Percentiles rank a stretch among this genome's conserved stretches.
Conservation (phyloP, 2,797 vertebrate genomes). For the Valencia hispanica region DNA sequence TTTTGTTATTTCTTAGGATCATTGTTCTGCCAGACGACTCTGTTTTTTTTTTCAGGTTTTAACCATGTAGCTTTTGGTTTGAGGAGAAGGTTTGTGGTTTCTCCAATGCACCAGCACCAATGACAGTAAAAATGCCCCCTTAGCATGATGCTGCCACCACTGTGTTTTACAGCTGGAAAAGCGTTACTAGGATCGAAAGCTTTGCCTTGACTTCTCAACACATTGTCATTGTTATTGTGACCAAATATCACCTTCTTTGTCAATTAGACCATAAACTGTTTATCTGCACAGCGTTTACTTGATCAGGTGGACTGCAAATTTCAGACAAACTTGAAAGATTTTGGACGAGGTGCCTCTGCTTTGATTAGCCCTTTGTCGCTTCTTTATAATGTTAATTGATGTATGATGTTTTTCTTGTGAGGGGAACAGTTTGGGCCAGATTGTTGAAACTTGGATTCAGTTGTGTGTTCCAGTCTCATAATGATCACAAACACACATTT, state of each 20-base stretch:
- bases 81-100: neutral
- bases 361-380: neutral
- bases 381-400: neutral
- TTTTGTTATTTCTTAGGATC: neutral
- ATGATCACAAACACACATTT: neutral
- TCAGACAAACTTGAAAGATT: neutral
- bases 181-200: neutral
- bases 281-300: too few relatives aligned
- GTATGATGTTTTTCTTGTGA: neutral
- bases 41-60: neutral
- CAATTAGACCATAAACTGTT: neutral
- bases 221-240: neutral
- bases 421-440: neutral
- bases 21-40: neutral
- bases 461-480: neutral
- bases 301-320: too few relatives aligned
- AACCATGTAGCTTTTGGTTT: neutral
- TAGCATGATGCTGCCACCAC: neutral
- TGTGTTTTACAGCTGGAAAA: neutral
- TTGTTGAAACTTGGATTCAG: neutral
- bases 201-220: neutral
- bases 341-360: neutral
- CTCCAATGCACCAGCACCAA: neutral
- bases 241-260: neutral
- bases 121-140: neutral